These are phyloP conservation scores for Speoplatyrhinus poulsoni DNA, from an alignment of 2,113 vertebrate genomes.

Conservation along the genomic window DNA sequence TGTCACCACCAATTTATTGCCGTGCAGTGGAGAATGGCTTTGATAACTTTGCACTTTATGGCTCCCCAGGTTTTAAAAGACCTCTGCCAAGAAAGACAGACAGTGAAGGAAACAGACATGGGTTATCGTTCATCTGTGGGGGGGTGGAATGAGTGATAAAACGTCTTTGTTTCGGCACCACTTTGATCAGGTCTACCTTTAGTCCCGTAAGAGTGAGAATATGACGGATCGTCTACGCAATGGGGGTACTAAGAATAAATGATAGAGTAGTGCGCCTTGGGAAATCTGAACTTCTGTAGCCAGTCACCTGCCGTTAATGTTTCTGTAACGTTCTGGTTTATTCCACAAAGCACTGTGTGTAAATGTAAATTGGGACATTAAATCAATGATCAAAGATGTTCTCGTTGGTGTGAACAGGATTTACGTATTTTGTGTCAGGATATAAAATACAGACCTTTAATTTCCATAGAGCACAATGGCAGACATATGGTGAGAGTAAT, in stretches of 20 bases:
- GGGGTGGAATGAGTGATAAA: conserved; percentile 58
- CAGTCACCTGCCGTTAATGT: conserved; percentile 46
- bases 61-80: conserved; percentile 56
- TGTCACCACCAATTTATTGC: conserved; percentile 69
- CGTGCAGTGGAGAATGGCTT: conserved; percentile 54
- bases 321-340: background rate
- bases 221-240: conserved; percentile 34
- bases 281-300: conserved; percentile 55
- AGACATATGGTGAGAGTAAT: conserved; percentile 56
- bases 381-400: conserved; percentile 8
- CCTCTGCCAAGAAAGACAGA: conserved; percentile 62
- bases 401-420: conserved; percentile 25
- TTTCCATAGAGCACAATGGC: conserved; percentile 10
- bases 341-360: conserved; percentile 13
- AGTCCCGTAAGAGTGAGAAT: conserved; percentile 40
- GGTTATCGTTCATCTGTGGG: conserved; percentile 56
- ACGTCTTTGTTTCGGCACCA: conserved; percentile 34
- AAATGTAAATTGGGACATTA: background rate
- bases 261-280: conserved; percentile 35
- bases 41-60: conserved; percentile 70
- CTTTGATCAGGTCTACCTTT: conserved; percentile 69
- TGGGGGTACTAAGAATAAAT: conserved; percentile 17
- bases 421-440: conserved; percentile 34
- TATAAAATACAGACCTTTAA: conserved; percentile 15
- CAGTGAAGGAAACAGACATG: conserved; percentile 64